Percentiles rank a stretch among this genome's conserved stretches.
These are phyloP conservation scores for Portunus trituberculatus DNA, from an alignment of 1,140 invertebrate genomes.

Conservation along the genomic window DNA sequence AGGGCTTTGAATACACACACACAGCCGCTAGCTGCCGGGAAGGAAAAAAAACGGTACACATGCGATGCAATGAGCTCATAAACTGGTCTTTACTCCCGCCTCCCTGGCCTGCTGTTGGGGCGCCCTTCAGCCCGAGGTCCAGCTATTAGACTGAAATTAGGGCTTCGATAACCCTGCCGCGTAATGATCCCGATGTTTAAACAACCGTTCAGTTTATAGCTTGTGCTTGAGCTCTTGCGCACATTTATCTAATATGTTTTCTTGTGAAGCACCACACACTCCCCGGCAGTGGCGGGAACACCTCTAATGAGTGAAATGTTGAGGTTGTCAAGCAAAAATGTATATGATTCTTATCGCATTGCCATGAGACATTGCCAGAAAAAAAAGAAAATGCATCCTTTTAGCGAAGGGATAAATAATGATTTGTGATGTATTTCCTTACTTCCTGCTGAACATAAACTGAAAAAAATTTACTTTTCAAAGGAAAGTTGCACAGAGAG, in stretches of 20 bases:
- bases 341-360: no score
- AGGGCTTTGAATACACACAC: neutral
- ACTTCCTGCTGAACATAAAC: no score
- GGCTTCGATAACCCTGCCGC: neutral
- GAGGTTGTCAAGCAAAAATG: no score
- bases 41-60: neutral
- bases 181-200: neutral
- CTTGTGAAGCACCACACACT: neutral
- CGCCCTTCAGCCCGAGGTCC: neutral
- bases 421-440: no score
- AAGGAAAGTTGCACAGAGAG: neutral
- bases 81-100: neutral
- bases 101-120: neutral
- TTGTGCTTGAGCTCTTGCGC: neutral
- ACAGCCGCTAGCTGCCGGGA: neutral
- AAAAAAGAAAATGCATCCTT: no score
- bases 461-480: no score
- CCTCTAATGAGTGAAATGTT: no score
- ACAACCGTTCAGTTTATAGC: neutral
- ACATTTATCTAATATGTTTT: neutral
- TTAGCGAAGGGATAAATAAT: no score
- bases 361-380: no score
- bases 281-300: neutral
- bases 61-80: neutral
- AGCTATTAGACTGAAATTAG: constrained; percentile 23